These are phyloP conservation scores for Poeciliopsis retropinna DNA, from an alignment of 2,113 vertebrate species.

Conservation along the genomic window DNA sequence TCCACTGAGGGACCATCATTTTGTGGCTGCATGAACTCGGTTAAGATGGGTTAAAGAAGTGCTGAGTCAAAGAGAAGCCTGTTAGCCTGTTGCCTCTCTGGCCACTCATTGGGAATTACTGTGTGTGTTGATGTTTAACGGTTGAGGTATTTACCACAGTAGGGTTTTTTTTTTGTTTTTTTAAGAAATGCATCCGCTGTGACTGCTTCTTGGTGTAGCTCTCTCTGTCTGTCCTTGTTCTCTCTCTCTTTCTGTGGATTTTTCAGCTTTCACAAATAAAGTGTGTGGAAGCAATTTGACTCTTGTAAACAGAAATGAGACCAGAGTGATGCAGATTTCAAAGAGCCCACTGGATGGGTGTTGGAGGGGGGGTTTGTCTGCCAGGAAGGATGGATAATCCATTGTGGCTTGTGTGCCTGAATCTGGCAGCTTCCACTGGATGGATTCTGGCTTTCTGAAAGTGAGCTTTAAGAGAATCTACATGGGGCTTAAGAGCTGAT, in stretches of 20 bases:
- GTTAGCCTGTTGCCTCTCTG: constrained; percentile 44
- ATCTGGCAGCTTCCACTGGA: constrained; percentile 13
- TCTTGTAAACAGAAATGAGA: constrained; percentile 70
- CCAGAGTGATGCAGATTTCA: constrained; percentile 52
- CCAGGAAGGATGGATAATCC: constrained; percentile 48
- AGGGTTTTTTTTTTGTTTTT: background rate
- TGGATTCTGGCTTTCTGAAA: constrained; percentile 4
- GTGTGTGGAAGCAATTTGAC: constrained; percentile 76
- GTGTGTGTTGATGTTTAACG: constrained; percentile 60
- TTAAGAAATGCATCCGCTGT: background rate
- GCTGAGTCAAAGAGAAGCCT: constrained; percentile 51
- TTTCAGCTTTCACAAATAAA: constrained; percentile 45
- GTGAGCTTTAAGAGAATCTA: background rate
- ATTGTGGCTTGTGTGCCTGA: constrained; percentile 30
- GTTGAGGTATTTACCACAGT: constrained; percentile 43
- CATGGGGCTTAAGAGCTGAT: background rate
- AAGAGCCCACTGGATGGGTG: constrained; percentile 28
- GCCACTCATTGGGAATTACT: constrained; percentile 54
- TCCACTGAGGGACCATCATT: constrained; percentile 23
- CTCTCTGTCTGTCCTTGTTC: background rate
- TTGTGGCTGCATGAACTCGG: constrained; percentile 27
- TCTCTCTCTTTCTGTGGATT: constrained; percentile 19
- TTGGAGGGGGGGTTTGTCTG: constrained; percentile 8
- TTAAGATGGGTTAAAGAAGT: constrained; percentile 13
- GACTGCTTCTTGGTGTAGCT: background rate